A percentile compares a stretch with the other conserved stretches of the same genome.
Conservation (phyloP, 2,113 vertebrate genomes). For the Oreochromis tanganicae region DNA sequence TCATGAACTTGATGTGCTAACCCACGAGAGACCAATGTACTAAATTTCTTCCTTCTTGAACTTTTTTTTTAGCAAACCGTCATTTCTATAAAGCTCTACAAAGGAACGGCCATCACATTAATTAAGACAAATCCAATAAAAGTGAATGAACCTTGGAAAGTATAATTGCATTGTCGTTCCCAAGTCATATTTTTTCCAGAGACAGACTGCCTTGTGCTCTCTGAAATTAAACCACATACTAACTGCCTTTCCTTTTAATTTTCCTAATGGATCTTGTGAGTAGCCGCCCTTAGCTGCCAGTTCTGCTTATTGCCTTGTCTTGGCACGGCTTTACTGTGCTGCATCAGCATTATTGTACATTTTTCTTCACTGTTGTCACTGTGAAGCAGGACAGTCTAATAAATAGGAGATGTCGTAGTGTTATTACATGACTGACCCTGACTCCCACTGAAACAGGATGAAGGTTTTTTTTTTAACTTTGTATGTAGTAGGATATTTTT, state of each 20-base stretch:
- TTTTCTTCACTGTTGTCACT: constrained; percentile 48
- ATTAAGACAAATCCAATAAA: constrained; percentile 50
- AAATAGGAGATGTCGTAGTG: constrained; percentile 28
- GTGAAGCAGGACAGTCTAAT: constrained; percentile 19
- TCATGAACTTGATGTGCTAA: constrained; percentile 13
- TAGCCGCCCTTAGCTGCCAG: constrained; percentile 34
- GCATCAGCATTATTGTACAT: constrained; percentile 62
- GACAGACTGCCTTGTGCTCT: constrained; percentile 41
- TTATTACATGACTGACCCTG: constrained; percentile 21
- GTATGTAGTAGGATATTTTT: not conserved
- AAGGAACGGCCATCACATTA: constrained; percentile 19
- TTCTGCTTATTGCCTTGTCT: constrained; percentile 44
- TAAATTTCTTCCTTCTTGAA: not conserved
- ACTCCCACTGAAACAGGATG: not conserved
- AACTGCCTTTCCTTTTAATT: constrained; percentile 65
- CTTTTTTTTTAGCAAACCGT: not conserved
- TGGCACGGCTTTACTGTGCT: constrained; percentile 40
- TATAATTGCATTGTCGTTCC: constrained; percentile 51
- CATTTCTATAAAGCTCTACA: constrained; percentile 6
- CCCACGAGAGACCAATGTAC: constrained; percentile 3
- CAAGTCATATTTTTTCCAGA: constrained; percentile 43
- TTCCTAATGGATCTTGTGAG: constrained; percentile 68
- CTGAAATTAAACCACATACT: constrained; percentile 48
- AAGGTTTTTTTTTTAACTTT: not conserved
- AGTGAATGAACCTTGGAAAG: constrained; percentile 40